Conservation (phyloP, 2,888 invertebrate species). For the Drosophila acutilabella region DNA sequence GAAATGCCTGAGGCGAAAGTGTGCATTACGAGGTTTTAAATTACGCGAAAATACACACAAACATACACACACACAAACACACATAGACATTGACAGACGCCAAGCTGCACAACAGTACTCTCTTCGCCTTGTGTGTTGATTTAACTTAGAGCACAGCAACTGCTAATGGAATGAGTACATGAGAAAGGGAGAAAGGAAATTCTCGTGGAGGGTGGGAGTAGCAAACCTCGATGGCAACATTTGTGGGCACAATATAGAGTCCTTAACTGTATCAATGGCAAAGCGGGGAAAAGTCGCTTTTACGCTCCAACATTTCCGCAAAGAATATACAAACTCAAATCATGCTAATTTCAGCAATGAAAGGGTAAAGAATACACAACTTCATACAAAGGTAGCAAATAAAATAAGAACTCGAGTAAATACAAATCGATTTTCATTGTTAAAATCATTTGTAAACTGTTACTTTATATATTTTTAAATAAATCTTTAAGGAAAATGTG, state of each 20-base stretch:
- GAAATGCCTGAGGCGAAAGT: constrained; percentile 79
- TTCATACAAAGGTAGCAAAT: neutral
- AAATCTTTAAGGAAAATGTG: too few species aligned
- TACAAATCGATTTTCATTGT: neutral
- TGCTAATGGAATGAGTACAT: constrained; percentile 47
- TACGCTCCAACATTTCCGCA: constrained; percentile 73
- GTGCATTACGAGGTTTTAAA: constrained; percentile 81
- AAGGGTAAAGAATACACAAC: neutral
- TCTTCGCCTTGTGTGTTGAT: constrained; percentile 38
- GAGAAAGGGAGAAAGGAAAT: neutral
- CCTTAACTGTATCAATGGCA: constrained; percentile 71
- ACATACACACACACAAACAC: constrained; percentile 29
- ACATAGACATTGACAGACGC: constrained; percentile 32
- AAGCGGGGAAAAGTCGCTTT: constrained; percentile 35
- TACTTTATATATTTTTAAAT: too few species aligned
- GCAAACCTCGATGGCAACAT: constrained; percentile 40
- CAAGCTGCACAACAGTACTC: constrained; percentile 26
- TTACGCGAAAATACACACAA: constrained; percentile 68
- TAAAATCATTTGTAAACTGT: neutral
- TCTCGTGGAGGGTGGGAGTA: neutral
- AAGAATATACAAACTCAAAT: constrained; percentile 75
- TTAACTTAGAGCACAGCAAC: constrained; percentile 48
- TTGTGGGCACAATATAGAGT: constrained; percentile 56
- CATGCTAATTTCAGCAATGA: constrained; percentile 66
- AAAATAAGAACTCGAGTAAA: neutral